Conservation (phyloP, 2,888 invertebrate species). For the Pyrrhosoma nymphula region DNA sequence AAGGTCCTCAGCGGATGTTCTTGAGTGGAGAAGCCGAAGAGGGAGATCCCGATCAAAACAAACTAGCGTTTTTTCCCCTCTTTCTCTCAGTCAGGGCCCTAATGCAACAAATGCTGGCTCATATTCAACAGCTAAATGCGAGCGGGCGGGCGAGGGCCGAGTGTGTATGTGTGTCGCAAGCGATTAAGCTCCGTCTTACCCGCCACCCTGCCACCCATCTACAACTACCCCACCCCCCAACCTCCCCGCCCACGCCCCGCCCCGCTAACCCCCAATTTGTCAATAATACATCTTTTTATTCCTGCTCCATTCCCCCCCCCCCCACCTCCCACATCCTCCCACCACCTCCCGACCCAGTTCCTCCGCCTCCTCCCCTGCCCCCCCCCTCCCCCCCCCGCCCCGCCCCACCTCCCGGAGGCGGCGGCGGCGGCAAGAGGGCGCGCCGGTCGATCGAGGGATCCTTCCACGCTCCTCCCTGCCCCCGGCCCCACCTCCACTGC, state of each 20-base stretch:
- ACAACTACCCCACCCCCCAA: not conserved
- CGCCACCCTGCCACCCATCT: not conserved
- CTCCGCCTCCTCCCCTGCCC: not conserved
- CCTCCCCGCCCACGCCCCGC: not conserved
- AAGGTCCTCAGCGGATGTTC: not conserved
- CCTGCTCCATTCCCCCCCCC: not conserved
- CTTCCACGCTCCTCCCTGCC: not conserved
- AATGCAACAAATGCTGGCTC: not conserved
- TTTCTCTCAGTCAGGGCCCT: not conserved
- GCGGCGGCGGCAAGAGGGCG: conserved; percentile 35
- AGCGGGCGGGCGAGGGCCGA: not conserved
- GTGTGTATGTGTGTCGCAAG: not conserved
- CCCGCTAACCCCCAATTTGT: conserved; percentile 36
- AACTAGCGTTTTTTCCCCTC: not conserved
- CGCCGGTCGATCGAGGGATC: conserved; percentile 52
- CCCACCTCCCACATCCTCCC: not conserved
- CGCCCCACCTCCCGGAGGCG: not conserved
- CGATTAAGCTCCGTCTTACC: not conserved
- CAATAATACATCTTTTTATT: conserved; percentile 22
- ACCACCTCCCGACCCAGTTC: not conserved
- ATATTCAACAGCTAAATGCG: conserved; percentile 1
- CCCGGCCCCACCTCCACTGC: not conserved
- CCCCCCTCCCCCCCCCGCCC: not conserved
- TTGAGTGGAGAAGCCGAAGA: too few species aligned
- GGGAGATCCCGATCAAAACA: not conserved